phyloP scores from a whole-genome alignment of 2,888 invertebrate species.

The Orthosia incerta region DNA sequence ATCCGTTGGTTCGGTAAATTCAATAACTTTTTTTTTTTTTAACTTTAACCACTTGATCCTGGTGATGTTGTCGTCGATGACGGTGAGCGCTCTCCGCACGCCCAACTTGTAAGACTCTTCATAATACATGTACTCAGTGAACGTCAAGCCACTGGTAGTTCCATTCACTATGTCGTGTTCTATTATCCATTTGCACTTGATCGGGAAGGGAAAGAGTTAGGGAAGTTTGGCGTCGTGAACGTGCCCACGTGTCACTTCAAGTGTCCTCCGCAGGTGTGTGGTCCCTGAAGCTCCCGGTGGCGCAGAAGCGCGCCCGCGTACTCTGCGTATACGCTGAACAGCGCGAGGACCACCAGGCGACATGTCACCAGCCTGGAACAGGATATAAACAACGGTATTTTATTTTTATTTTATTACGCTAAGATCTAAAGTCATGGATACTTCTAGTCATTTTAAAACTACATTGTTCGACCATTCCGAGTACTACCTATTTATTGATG shows the following conservation, averaged over 20 bases:
- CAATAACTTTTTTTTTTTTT: too few relatives aligned
- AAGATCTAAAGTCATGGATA: background rate
- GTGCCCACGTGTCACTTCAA: constrained; percentile 92
- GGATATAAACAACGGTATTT: background rate
- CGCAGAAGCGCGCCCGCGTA: constrained; percentile 73
- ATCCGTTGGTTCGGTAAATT: too few relatives aligned
- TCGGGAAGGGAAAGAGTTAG: constrained; percentile 95
- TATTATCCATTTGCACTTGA: constrained; percentile 97
- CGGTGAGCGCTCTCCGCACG: too few relatives aligned
- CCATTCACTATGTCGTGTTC: constrained; percentile 94
- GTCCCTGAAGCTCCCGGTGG: constrained; percentile 77
- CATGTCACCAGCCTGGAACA: background rate
- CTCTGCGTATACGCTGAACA: background rate
- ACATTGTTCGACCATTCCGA: background rate
- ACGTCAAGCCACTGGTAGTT: constrained; percentile 75
- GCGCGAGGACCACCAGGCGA: background rate
- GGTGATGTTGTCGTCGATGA: too few relatives aligned
- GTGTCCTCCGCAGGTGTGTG: constrained; percentile 92
- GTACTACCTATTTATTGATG: background rate
- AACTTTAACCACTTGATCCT: too few relatives aligned
- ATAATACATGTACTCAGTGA: constrained; percentile 13
- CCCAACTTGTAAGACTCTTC: too few relatives aligned
- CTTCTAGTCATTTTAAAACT: background rate
- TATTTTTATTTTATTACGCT: background rate
- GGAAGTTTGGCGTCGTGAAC: constrained; percentile 97